These are phyloP conservation scores for Netelia melanura DNA, from an alignment of 2,888 invertebrate species.

Conservation along the genomic window DNA sequence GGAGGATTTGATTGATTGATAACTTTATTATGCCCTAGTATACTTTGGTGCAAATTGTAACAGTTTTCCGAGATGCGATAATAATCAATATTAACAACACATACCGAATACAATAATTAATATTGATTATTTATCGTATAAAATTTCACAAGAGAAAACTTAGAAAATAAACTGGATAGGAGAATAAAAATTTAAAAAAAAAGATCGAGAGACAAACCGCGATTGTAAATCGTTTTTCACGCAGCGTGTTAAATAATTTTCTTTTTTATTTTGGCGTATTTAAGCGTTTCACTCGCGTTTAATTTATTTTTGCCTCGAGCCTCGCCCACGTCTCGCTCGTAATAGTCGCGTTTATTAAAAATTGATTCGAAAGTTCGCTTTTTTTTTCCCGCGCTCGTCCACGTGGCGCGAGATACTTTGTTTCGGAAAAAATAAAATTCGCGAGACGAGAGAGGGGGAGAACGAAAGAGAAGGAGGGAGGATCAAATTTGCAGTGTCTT, in stretches of 20 bases:
- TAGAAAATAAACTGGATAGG: too few species aligned
- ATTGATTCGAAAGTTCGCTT: background rate
- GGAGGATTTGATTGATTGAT: too few species aligned
- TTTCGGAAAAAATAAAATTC: background rate
- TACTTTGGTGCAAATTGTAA: too few species aligned
- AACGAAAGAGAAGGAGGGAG: background rate
- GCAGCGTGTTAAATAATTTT: background rate
- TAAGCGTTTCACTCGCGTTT: background rate
- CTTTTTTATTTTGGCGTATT: background rate
- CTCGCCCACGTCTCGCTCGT: slow-evolving; percentile 1
- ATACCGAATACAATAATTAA: too few species aligned
- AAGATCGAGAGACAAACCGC: background rate
- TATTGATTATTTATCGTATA: too few species aligned
- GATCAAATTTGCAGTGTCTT: too few species aligned
- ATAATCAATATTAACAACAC: too few species aligned
- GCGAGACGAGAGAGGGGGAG: background rate
- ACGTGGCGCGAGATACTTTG: slow-evolving; percentile 14
- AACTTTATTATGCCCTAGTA: too few species aligned
- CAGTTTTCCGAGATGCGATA: too few species aligned
- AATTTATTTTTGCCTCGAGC: background rate
- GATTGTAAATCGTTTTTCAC: slow-evolving; percentile 10
- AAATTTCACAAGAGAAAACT: too few species aligned
- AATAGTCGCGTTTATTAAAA: background rate
- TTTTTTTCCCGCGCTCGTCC: background rate
- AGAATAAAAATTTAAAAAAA: too few species aligned